Conservation (phyloP, 1,140 invertebrate genomes). For the Trypoxylus dichotomus region DNA sequence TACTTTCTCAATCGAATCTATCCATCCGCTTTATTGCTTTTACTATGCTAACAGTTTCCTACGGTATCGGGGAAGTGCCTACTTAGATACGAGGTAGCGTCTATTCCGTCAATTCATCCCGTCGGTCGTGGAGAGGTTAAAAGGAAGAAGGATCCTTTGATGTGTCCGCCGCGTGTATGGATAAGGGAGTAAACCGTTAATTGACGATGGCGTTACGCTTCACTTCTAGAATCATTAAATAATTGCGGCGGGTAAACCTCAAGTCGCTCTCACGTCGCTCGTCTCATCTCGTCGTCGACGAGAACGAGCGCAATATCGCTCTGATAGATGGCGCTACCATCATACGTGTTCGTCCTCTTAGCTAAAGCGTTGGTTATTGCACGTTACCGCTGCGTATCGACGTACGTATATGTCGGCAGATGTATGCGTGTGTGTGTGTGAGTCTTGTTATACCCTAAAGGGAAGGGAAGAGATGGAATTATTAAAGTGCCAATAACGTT, state of each 20-base stretch:
- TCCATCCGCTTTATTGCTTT: not conserved
- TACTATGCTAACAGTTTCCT: not conserved
- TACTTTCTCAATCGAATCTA: not conserved
- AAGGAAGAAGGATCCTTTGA: slow-evolving; percentile 31
- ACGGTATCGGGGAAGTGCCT: not conserved
- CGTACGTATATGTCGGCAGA: not conserved
- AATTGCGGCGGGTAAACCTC: slow-evolving; percentile 20
- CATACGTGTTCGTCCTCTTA: too few species aligned
- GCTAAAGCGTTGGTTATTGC: not conserved
- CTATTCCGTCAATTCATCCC: not conserved
- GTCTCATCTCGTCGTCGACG: not conserved
- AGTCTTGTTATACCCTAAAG: not conserved
- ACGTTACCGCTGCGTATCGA: not conserved
- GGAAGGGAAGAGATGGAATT: not conserved
- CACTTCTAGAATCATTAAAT: slow-evolving; percentile 28
- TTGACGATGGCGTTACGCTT: slow-evolving; percentile 26
- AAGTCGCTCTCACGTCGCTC: slow-evolving; percentile 1
- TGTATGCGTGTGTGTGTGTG: not conserved
- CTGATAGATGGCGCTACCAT: too few species aligned
- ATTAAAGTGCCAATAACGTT: slow-evolving; percentile 10
- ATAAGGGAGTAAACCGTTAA: slow-evolving; percentile 35
- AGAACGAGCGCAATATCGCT: not conserved
- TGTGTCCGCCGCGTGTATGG: slow-evolving; percentile 16
- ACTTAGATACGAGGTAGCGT: not conserved
- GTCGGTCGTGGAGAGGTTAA: not conserved